Percentiles rank a stretch among this genome's conserved stretches.
These are phyloP conservation scores for Macrochelys suwanniensis DNA, from an alignment of 2,797 vertebrate genomes.

Conservation along the genomic window DNA sequence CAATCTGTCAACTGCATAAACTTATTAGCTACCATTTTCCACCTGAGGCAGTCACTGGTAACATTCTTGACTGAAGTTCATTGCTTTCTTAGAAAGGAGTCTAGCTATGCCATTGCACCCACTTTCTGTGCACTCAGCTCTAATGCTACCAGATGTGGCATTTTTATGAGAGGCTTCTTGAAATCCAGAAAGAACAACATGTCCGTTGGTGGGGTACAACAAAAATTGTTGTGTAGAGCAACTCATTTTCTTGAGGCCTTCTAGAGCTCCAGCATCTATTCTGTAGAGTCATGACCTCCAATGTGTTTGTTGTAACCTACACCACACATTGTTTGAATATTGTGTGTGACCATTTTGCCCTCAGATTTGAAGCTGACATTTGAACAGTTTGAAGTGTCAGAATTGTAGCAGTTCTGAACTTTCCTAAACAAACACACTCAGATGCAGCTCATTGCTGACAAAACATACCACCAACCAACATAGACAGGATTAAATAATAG, in stretches of 20 bases:
- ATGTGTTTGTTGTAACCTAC: background rate
- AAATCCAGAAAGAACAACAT: constrained; percentile 23
- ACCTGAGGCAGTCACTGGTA: background rate
- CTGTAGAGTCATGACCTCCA: fast-evolving
- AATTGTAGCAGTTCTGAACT: constrained; percentile 11
- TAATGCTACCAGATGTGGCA: background rate
- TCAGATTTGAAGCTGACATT: constrained; percentile 41
- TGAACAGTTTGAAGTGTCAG: background rate
- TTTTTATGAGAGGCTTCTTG: constrained; percentile 29
- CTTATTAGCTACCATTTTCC: constrained; percentile 13
- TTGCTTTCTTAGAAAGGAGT: background rate
- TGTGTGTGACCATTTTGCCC: constrained; percentile 6
- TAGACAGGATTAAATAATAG: constrained; percentile 1
- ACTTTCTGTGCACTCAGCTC: constrained; percentile 10
- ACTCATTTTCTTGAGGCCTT: constrained; percentile 15
- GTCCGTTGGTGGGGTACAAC: background rate
- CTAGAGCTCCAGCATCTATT: constrained; percentile 7
- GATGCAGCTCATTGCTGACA: background rate
- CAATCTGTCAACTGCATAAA: background rate
- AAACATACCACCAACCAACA: constrained; percentile 5
- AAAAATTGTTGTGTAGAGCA: background rate
- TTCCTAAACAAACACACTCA: constrained; percentile 49
- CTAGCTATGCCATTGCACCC: background rate
- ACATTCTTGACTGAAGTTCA: background rate
- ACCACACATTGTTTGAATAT: background rate